These are phyloP conservation scores for Atractosteus spatula DNA, from an alignment of 2,113 vertebrate genomes.

Conservation along the genomic window DNA sequence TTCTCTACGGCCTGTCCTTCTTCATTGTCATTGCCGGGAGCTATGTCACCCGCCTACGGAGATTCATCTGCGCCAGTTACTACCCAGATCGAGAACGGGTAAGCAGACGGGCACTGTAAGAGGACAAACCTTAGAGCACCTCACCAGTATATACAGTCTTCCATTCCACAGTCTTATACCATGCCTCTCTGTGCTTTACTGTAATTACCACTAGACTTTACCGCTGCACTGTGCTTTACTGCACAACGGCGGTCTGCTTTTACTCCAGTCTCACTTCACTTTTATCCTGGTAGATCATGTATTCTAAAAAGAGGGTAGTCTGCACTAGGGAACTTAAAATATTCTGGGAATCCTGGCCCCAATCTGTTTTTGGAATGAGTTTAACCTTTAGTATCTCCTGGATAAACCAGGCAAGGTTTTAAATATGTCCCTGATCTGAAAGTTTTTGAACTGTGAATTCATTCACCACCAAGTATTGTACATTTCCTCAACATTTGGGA, in stretches of 20 bases:
- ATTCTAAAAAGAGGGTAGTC: too few species aligned
- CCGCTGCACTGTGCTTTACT: too few species aligned
- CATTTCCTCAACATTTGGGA: background rate
- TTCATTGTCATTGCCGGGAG: slow-evolving; percentile 61
- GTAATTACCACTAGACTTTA: background rate
- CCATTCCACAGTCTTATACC: background rate
- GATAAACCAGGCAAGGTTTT: background rate
- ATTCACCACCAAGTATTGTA: background rate
- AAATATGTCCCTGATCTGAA: background rate
- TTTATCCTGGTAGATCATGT: too few species aligned
- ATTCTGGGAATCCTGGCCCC: too few species aligned
- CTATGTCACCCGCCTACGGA: slow-evolving; percentile 64
- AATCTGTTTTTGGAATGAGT: too few species aligned
- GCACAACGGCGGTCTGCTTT: too few species aligned
- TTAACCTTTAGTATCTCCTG: background rate
- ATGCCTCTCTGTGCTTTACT: background rate
- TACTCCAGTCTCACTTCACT: too few species aligned
- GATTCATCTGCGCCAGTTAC: slow-evolving; percentile 68
- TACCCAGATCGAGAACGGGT: slow-evolving; percentile 77
- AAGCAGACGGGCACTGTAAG: slow-evolving; percentile 23
- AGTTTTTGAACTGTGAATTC: background rate
- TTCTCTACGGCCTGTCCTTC: slow-evolving; percentile 70
- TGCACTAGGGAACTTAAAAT: too few species aligned
- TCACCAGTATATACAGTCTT: background rate
- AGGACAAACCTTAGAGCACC: background rate